These are phyloP conservation scores for Eublepharis macularius DNA, from an alignment of 2,113 vertebrate species.

Conservation along the genomic window DNA sequence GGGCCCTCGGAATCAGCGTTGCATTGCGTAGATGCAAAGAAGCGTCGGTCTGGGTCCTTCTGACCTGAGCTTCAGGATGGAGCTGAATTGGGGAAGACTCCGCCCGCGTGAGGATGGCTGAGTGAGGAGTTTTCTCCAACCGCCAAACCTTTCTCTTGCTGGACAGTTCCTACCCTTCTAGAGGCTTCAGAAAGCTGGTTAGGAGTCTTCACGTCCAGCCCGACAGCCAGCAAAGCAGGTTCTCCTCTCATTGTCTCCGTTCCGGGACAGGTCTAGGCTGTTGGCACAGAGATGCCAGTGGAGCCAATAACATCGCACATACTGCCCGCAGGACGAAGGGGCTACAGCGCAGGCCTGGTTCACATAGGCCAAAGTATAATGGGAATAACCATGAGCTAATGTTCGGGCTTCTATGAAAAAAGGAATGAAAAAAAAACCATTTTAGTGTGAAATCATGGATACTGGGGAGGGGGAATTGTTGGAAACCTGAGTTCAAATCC, in stretches of 20 bases:
- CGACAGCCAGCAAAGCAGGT: neutral
- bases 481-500: neutral
- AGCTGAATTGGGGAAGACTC: neutral
- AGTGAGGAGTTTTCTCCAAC: neutral
- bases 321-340: neutral
- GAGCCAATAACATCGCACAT: neutral
- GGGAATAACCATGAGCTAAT: neutral
- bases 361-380: neutral
- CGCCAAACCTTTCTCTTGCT: neutral
- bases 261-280: neutral
- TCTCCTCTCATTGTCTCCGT: neutral
- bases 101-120: neutral
- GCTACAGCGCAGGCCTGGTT: neutral
- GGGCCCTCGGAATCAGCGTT: no score
- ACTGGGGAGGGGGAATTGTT: no score
- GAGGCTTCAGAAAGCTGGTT: no score
- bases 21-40: neutral
- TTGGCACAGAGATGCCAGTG: neutral
- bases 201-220: neutral
- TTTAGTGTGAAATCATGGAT: neutral
- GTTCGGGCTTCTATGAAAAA: neutral
- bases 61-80: neutral
- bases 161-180: neutral
- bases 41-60: neutral
- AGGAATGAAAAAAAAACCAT: neutral